Base-by-base conservation (phyloP, 2,113 vertebrate species). In the Rhea pennata region DNA sequence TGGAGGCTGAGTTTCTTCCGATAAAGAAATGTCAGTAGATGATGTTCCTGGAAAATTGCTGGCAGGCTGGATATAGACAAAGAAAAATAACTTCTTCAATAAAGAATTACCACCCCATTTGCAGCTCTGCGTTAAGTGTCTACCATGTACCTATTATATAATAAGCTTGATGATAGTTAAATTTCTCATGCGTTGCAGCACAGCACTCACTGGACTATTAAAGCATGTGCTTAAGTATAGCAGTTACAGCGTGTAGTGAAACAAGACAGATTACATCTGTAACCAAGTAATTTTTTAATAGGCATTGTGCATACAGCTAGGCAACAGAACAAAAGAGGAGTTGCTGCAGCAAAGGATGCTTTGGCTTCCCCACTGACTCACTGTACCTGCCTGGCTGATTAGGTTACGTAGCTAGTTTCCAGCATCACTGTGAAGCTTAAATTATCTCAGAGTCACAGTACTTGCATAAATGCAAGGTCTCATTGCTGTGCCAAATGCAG, bases 1-100 rank as follows among this genome's bases (percentile, higher is more conserved):
- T 15, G 98, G 97, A 78, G 97, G 97, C 95, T 98, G 98, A 84
- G 46, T 96, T 84, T 99, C 98, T 84, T 99, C 98, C 5, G 98
- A 98, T 12, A 98, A 96, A 65, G 98, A 96, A 50, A 98, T 97
- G 33, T 99, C 98, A 6, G 98, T 96, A 92, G 98, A 96, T 46
- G 98, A 93, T 39, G 98, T 98, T 84, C 98, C 97, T 36, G 95
- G 92, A 66, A 97, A 97, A 97, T 76, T 89, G 87, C 94, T 88
- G 84, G 98, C 95, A 26, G 97, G 95, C 96, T 99, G 98, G 97
- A 96, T 83, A 97, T 69, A 88, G 93, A 97, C 77, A 93, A 74
- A 93, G 92, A 88, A 97, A 96, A 93, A 74, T 9, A 79, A 11
- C 8, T 76, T 85, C 27, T 93, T 92, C 39, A 84, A 70, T 92